Conservation (phyloP, 2,888 invertebrate genomes). For the Apodemia arnacis region DNA sequence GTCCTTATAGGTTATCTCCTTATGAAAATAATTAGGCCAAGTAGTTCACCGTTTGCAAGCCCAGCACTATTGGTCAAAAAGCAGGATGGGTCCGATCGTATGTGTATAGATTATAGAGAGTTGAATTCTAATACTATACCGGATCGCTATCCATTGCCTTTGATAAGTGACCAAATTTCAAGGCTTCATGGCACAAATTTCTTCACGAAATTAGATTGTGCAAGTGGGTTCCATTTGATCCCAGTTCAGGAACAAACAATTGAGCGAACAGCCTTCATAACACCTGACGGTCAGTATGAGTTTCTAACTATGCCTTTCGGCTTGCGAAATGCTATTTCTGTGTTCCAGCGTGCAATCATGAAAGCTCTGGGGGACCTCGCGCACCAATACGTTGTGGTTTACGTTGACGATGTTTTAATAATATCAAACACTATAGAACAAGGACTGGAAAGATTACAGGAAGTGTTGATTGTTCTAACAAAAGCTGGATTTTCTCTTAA, state of each 20-base stretch:
- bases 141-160: too few species aligned
- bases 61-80: background rate
- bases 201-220: background rate
- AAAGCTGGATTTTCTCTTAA: constrained; percentile 72
- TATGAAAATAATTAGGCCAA: background rate
- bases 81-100: too few species aligned
- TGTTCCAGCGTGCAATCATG: constrained; percentile 8
- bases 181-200: too few species aligned
- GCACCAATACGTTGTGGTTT: constrained; percentile 22
- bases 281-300: constrained; percentile 28
- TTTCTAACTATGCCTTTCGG: constrained; percentile 31
- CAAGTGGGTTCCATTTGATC: constrained; percentile 14
- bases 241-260: background rate
- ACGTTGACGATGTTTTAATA: constrained; percentile 33
- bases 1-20: too few species aligned
- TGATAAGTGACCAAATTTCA: too few species aligned
- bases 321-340: background rate
- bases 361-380: background rate
- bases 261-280: constrained; percentile 16
- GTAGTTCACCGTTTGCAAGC: background rate
- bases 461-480: constrained; percentile 39
- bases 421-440: background rate
- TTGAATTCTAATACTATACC: too few species aligned
- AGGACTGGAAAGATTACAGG: constrained; percentile 33
- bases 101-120: too few species aligned